phyloP scores from a whole-genome alignment of 2,113 vertebrate genomes.

The Aspiorhynchus laticeps region DNA sequence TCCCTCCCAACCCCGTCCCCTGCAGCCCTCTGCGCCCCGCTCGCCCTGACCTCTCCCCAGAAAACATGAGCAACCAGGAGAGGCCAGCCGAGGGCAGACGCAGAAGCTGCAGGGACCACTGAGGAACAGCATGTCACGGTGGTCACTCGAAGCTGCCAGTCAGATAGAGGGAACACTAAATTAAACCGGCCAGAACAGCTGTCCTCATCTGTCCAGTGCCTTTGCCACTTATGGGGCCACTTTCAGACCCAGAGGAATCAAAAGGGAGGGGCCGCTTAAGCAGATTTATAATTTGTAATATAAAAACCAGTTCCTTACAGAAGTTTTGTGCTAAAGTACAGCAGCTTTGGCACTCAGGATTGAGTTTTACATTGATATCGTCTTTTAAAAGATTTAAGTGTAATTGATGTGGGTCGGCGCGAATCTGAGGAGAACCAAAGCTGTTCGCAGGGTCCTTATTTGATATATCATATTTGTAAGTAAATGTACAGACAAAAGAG shows the following conservation, averaged over 20 bases:
- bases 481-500: conserved; percentile 31
- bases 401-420: not conserved
- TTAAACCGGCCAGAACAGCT: conserved; percentile 36
- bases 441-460: conserved; percentile 8
- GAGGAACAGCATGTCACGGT: conserved; percentile 11
- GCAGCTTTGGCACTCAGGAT: conserved; percentile 1
- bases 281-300: conserved; percentile 14
- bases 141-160: conserved; percentile 3
- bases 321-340: conserved; percentile 8
- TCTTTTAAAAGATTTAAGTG: conserved; percentile 13
- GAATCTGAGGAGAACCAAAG: conserved; percentile 35
- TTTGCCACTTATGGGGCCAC: conserved; percentile 71
- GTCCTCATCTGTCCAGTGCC: conserved; percentile 75
- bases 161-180: conserved; percentile 21
- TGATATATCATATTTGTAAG: conserved; percentile 29
- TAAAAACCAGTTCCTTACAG: not conserved
- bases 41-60: conserved; percentile 49
- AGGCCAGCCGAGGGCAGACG: not conserved
- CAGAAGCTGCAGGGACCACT: not conserved
- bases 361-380: not conserved
- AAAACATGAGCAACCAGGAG: conserved; percentile 18
- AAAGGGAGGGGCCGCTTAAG: conserved; percentile 53
- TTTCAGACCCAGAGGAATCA: conserved; percentile 59
- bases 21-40: not conserved
- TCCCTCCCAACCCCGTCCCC: not conserved